These are phyloP conservation scores for Abrostola triplasia DNA, from an alignment of 2,888 invertebrate species.

Conservation along the genomic window DNA sequence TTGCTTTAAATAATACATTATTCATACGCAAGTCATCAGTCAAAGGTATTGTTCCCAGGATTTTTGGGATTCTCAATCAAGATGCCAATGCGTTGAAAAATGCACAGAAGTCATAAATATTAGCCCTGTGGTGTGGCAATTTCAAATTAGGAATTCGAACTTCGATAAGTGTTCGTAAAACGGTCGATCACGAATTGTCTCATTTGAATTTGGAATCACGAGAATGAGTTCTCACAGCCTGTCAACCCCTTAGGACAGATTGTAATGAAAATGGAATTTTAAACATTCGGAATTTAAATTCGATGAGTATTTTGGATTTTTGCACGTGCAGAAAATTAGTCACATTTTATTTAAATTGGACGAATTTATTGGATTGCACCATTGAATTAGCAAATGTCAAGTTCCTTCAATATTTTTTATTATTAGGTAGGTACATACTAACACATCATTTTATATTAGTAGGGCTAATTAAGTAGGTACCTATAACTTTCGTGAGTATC, in stretches of 20 bases:
- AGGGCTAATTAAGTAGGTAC: no score
- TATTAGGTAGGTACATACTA: no score
- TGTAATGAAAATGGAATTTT: constrained; percentile 42
- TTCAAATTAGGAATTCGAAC: constrained; percentile 45
- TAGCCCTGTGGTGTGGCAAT: constrained; percentile 17
- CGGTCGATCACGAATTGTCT: constrained; percentile 59
- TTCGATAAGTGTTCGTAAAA: constrained; percentile 26
- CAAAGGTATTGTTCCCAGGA: constrained; percentile 1
- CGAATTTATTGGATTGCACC: neutral
- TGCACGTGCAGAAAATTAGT: constrained; percentile 43
- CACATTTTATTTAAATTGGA: constrained; percentile 31
- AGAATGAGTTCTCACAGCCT: constrained; percentile 72
- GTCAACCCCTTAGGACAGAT: constrained; percentile 65
- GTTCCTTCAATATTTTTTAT: no score
- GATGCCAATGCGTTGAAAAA: constrained; percentile 23
- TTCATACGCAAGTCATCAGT: neutral
- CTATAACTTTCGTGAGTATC: no score
- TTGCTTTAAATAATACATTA: neutral
- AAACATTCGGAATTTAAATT: constrained; percentile 52
- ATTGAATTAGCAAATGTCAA: no score
- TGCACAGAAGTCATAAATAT: constrained; percentile 29
- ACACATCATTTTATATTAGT: no score
- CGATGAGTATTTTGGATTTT: constrained; percentile 36
- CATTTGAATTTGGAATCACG: constrained; percentile 73
- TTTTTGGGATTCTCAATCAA: constrained; percentile 20